Conservation (phyloP, 2,797 vertebrate species). For the Acanthiza pusilla region DNA sequence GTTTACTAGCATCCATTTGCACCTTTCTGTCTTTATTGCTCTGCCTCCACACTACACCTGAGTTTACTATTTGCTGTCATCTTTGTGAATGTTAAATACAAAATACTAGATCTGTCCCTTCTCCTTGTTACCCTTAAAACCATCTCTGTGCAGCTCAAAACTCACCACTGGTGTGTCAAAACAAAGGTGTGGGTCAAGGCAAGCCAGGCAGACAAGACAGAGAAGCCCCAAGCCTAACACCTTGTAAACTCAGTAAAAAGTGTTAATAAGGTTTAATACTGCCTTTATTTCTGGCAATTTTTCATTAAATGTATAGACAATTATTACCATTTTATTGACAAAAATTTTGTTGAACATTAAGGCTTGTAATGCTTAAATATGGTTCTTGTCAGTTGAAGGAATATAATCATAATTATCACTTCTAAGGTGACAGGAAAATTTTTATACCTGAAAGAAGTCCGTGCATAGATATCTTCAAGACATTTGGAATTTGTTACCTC, state of each 20-base stretch:
- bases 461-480: not conserved
- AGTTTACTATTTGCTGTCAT: not conserved
- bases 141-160: not conserved
- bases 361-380: not conserved
- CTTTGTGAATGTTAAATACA: rapidly evolving
- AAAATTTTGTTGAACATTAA: not conserved
- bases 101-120: not conserved
- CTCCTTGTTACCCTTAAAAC: not conserved
- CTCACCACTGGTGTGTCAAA: not conserved
- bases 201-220: not conserved
- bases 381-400: not conserved
- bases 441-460: not conserved
- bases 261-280: not conserved
- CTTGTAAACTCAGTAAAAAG: not conserved
- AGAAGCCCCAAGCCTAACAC: not conserved
- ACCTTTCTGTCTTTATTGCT: not conserved
- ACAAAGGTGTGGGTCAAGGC: not conserved
- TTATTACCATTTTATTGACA: not conserved
- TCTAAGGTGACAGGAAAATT: not conserved
- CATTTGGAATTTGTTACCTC: not conserved
- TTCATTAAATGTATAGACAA: not conserved
- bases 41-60: not conserved
- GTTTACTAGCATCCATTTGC: not conserved
- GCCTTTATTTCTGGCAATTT: not conserved
- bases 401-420: not conserved